Evolutionary conservation across 2,888 invertebrate species (phyloP).

Genomic region (Chorisops tibialis): DNA sequence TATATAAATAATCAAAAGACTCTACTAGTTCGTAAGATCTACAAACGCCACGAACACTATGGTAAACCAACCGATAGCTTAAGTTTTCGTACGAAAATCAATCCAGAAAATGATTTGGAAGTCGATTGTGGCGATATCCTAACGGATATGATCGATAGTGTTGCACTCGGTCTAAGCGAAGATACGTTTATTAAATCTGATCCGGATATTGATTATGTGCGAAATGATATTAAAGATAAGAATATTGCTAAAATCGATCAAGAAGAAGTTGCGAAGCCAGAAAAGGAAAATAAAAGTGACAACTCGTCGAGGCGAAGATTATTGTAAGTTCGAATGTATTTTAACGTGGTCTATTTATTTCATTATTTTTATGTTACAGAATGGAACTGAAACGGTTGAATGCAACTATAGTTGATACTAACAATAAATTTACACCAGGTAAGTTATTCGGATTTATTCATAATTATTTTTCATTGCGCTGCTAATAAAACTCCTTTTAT

Average conservation of each 20-base stretch:
- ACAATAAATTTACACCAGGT: constrained; percentile 37
- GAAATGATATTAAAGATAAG: constrained; percentile 2
- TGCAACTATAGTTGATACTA: constrained; percentile 62
- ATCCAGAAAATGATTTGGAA: constrained; percentile 35
- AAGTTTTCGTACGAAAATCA: constrained; percentile 38
- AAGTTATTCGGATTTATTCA: not conserved
- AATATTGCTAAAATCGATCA: not conserved
- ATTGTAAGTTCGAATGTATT: constrained; percentile 38
- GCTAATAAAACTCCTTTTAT: too few relatives aligned
- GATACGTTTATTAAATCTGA: constrained; percentile 55
- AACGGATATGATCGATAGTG: constrained; percentile 57
- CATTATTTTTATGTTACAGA: constrained; percentile 35
- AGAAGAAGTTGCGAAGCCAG: not conserved
- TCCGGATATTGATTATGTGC: constrained; percentile 39
- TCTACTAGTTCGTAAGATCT: constrained; percentile 55
- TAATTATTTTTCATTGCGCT: not conserved
- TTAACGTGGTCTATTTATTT: not conserved
- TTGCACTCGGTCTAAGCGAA: constrained; percentile 60
- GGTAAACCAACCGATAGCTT: constrained; percentile 39
- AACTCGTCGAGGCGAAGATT: constrained; percentile 39
- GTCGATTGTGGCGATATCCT: constrained; percentile 52
- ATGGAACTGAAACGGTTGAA: constrained; percentile 61
- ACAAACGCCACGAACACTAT: constrained; percentile 46
- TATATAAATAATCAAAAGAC: constrained; percentile 59
- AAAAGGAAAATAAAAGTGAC: constrained; percentile 1